A percentile compares a stretch with the other conserved stretches of the same genome.
Conservation (phyloP, 2,797 vertebrate genomes). For the Gambusia yucatana region DNA sequence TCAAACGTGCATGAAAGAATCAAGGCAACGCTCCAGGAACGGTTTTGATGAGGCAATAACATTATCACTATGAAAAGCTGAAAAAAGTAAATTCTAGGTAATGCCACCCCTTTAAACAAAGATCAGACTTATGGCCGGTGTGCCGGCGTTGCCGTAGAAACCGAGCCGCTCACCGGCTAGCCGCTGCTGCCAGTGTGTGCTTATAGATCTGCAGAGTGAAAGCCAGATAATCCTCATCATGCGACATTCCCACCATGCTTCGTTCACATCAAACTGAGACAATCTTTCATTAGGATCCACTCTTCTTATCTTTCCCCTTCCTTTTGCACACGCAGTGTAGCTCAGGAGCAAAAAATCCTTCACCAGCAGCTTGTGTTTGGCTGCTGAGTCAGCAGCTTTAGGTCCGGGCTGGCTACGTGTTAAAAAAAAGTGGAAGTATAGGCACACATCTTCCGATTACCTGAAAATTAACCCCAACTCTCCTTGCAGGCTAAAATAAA, state of each 20-base stretch:
- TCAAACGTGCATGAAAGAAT: too few relatives aligned
- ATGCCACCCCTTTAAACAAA: not conserved
- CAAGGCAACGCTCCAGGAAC: too few relatives aligned
- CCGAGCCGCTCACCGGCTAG: not conserved
- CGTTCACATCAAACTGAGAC: slow-evolving; percentile 27
- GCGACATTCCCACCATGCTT: slow-evolving; percentile 21
- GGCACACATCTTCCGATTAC: not conserved
- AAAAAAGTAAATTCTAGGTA: too few relatives aligned
- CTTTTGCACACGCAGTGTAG: slow-evolving; percentile 31
- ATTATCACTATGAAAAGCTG: too few relatives aligned
- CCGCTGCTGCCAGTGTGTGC: not conserved
- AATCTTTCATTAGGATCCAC: slow-evolving; percentile 47
- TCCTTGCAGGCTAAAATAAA: slow-evolving; percentile 26
- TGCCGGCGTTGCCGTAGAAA: not conserved
- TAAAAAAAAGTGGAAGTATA: not conserved
- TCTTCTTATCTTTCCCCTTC: slow-evolving; percentile 50
- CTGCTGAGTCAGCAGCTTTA: slow-evolving; percentile 54
- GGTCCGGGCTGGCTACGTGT: slow-evolving; percentile 7
- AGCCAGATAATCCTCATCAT: slow-evolving; percentile 11
- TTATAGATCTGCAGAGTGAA: not conserved
- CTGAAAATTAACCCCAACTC: slow-evolving; percentile 40
- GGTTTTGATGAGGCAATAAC: too few relatives aligned
- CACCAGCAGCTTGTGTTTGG: slow-evolving; percentile 26
- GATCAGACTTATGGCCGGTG: not conserved
- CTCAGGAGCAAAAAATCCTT: not conserved